These are phyloP conservation scores for Semotilus atromaculatus DNA, from an alignment of 2,797 vertebrate genomes.

Conservation along the genomic window DNA sequence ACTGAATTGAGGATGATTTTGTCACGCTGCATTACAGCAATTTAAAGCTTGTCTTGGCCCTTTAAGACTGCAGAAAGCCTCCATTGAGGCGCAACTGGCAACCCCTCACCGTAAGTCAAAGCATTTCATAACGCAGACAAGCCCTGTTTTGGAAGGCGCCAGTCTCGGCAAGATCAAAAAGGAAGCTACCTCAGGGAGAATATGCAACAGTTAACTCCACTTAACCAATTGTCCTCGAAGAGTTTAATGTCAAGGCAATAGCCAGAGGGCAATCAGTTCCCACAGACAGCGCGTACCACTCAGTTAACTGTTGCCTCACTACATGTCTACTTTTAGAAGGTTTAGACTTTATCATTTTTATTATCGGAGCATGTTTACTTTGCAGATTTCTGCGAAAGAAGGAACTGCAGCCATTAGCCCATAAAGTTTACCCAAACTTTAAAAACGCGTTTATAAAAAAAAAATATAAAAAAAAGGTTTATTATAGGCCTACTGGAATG, in stretches of 20 bases:
- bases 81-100: slow-evolving; percentile 68
- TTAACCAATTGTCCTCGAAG: slow-evolving; percentile 81
- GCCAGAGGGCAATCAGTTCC: slow-evolving; percentile 61
- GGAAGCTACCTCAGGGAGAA: slow-evolving; percentile 82
- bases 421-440: background rate
- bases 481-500: background rate
- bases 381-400: background rate
- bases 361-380: background rate
- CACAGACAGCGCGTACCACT: slow-evolving; percentile 53
- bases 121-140: slow-evolving; percentile 75
- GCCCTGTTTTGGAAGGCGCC: slow-evolving; percentile 80
- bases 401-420: background rate
- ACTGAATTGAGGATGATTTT: slow-evolving; percentile 62
- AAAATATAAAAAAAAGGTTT: background rate
- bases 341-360: slow-evolving; percentile 37
- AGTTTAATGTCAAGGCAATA: slow-evolving; percentile 66
- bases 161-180: slow-evolving; percentile 86
- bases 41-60: slow-evolving; percentile 66
- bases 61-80: slow-evolving; percentile 65
- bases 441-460: background rate
- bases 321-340: slow-evolving; percentile 36
- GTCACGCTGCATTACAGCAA: slow-evolving; percentile 65
- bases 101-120: slow-evolving; percentile 71
- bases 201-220: slow-evolving; percentile 80
- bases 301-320: slow-evolving; percentile 61